Conservation (phyloP, 2,797 vertebrate genomes). For the Epinephelus awoara region DNA sequence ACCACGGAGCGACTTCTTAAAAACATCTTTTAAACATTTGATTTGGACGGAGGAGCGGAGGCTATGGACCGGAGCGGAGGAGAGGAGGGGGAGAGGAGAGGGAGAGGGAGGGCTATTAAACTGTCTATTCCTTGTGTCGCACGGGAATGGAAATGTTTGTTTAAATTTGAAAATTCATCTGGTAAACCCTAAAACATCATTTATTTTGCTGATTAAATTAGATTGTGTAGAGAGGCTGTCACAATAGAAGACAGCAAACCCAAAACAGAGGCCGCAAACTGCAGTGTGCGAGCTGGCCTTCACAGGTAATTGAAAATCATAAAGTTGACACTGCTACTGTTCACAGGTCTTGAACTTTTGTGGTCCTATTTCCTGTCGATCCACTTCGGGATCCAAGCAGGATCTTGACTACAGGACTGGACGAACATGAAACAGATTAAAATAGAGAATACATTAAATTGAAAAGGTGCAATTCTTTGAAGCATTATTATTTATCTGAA, state of each 20-base stretch:
- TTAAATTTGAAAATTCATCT: conserved; percentile 66
- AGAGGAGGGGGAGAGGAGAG: neutral
- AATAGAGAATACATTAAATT: neutral
- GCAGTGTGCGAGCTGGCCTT: conserved; percentile 43
- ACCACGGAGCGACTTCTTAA: conserved; percentile 78
- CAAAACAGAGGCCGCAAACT: conserved; percentile 46
- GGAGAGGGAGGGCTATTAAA: conserved; percentile 39
- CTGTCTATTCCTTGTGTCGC: conserved; percentile 54
- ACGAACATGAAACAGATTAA: conserved; percentile 5
- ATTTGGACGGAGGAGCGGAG: conserved; percentile 78
- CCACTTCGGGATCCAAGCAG: conserved; percentile 1
- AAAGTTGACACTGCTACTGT: conserved; percentile 63
- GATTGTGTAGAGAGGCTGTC: conserved; percentile 55
- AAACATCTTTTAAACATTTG: conserved; percentile 85
- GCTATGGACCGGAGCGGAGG: conserved; percentile 56
- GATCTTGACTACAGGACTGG: neutral
- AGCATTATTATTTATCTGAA: conserved; percentile 30
- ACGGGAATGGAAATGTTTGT: conserved; percentile 62
- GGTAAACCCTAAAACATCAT: conserved; percentile 59
- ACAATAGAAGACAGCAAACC: conserved; percentile 48
- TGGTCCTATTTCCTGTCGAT: conserved; percentile 12
- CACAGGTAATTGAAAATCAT: conserved; percentile 63
- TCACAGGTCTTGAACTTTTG: conserved; percentile 32
- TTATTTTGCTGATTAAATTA: conserved; percentile 67
- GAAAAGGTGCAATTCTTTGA: conserved; percentile 13